Evolutionary conservation across 2,113 vertebrate genomes (phyloP).

Genomic region (Labeo rohita): DNA sequence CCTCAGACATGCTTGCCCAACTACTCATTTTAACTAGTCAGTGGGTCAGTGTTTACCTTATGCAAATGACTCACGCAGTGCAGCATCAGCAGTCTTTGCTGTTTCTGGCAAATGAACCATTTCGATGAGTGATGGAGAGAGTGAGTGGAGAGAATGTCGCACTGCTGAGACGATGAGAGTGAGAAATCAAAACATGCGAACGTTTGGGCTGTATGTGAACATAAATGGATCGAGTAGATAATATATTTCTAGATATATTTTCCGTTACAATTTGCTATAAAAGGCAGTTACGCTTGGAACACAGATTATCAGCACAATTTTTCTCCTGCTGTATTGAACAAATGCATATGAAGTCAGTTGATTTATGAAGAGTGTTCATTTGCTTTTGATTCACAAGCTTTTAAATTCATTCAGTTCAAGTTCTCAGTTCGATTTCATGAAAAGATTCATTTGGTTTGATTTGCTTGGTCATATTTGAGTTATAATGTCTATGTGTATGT

Average conservation of each 20-base stretch:
- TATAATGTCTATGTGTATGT: too few species aligned
- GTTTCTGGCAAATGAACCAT: constrained; percentile 24
- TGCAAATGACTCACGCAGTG: constrained; percentile 18
- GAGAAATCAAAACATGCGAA: neutral
- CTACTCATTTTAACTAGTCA: constrained; percentile 30
- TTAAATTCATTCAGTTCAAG: neutral
- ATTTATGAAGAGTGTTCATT: neutral
- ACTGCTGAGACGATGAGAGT: neutral
- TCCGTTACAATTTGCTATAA: too few species aligned
- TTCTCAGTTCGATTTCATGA: neutral
- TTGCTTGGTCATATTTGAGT: neutral
- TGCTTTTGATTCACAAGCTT: neutral
- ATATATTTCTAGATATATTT: too few species aligned
- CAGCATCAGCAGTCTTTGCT: constrained; percentile 26
- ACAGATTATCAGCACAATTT: neutral
- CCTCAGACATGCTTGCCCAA: constrained; percentile 15
- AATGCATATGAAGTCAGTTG: neutral
- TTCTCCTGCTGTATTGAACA: neutral
- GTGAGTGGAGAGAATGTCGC: neutral
- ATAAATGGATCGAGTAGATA: neutral
- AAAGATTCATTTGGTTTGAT: neutral
- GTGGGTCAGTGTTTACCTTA: constrained; percentile 14
- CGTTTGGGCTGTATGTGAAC: neutral
- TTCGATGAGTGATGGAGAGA: neutral
- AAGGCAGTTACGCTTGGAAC: too few species aligned